Evolutionary conservation across 2,888 invertebrate species (phyloP), one percentile per base, ranked within the genome.

Genomic region (Artemia sp.): DNA sequence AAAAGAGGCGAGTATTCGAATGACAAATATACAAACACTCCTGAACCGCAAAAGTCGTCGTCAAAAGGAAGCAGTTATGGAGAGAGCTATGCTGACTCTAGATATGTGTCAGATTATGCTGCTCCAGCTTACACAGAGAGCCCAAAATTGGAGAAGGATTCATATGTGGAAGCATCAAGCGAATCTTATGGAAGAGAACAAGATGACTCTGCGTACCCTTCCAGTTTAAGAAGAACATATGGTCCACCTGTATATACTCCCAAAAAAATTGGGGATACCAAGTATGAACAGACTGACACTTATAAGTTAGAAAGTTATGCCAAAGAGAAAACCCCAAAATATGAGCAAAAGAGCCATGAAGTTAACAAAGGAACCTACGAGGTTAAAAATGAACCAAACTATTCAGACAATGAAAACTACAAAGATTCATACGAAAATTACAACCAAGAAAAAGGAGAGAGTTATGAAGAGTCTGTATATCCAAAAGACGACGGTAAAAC

Each of bases 11-110:
- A 52, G 6, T 51, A 68, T 12, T 14, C 68, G 14, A 52, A 14
- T 19, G 68, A 68, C 53, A 68, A 51, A 8, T 51, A 51, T 51
- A 19, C 66, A 12, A 24, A 51, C 69, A 38, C 52, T 50, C 50
- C 64, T 58, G 64, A n/a, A 1, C n/a, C 14, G n/a, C 64, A 58
- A 9, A 58, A 58, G 10, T 58, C 64, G 64, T 38, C 38, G 6
- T 24, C 11, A 19, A 58, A 58, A 24, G 64, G 64, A 8, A 38
- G 38, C 38, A 58, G 14, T 24, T 58, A 58, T 3, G 64, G 64
- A 10, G 64, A 58, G 24, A 58, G 64, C 38, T 51, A n/a, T 12
- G 51, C 68, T 51, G 51, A 68, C 19, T 19, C 51, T 38, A n/a
- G 50, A 1, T n/a, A 67, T 67, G 50, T 50, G 9, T 50, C 67